Evolutionary conservation across 2,888 invertebrate species (phyloP).

Genomic region (Andrena trimmerana): DNA sequence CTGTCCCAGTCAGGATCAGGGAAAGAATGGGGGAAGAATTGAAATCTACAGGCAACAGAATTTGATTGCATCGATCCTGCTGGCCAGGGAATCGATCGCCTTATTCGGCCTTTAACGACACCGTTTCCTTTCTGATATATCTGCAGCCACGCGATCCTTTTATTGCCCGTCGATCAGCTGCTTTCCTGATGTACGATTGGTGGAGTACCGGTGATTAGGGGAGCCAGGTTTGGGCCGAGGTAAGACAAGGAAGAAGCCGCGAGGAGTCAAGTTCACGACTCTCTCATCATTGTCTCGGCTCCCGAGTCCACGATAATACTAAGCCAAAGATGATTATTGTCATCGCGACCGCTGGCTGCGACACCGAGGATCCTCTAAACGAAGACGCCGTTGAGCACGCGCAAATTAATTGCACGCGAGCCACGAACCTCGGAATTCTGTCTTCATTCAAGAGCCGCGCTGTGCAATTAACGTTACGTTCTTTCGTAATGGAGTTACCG

Average conservation of each 20-base stretch:
- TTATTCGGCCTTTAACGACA: constrained; percentile 13
- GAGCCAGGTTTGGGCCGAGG: constrained; percentile 8
- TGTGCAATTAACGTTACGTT: constrained; percentile 9
- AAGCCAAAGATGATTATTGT: constrained; percentile 56
- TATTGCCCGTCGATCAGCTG: background rate
- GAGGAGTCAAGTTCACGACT: constrained; percentile 78
- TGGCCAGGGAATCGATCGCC: too few species aligned
- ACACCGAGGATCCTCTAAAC: constrained; percentile 6
- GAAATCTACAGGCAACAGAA: constrained; percentile 24
- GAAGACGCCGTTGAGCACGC: background rate
- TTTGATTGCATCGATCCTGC: constrained; percentile 20
- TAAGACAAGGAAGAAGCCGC: constrained; percentile 28
- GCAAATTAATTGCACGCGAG: constrained; percentile 38
- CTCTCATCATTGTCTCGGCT: constrained; percentile 78
- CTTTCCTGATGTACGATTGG: background rate
- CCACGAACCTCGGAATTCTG: background rate
- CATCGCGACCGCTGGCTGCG: constrained; percentile 14
- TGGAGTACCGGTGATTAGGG: constrained; percentile 13
- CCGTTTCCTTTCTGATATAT: background rate
- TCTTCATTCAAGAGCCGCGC: constrained; percentile 8
- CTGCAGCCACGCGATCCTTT: constrained; percentile 4
- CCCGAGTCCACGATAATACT: constrained; percentile 47
- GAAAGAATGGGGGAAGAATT: background rate
- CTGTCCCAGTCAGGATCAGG: background rate
- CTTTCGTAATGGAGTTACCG: constrained; percentile 25